Conservation (phyloP, 2,888 invertebrate genomes). For the Lithophane semibrunnea region DNA sequence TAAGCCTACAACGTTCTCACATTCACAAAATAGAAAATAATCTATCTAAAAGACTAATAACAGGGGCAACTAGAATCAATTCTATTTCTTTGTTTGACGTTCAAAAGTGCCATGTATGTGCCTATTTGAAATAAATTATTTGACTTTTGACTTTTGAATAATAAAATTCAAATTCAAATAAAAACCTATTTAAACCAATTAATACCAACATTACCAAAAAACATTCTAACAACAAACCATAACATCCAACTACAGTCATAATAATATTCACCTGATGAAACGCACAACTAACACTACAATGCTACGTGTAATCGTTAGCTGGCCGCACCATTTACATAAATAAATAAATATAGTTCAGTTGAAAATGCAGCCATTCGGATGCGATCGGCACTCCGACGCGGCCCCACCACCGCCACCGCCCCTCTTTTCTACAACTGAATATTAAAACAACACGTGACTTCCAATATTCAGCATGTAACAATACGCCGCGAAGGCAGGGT, state of each 20-base stretch:
- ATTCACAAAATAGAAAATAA: no score
- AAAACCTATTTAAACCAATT: no score
- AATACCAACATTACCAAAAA: slow-evolving; percentile 3
- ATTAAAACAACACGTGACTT: slow-evolving; percentile 72
- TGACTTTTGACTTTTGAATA: no score
- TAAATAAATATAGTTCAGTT: slow-evolving; percentile 63
- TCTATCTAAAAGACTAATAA: no score
- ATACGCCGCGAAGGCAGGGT: slow-evolving; percentile 61
- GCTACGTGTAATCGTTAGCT: slow-evolving; percentile 55
- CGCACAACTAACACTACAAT: slow-evolving; percentile 45
- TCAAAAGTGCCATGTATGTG: no score
- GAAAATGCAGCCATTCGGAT: slow-evolving; percentile 64
- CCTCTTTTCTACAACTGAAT: slow-evolving; percentile 70
- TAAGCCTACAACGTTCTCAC: no score
- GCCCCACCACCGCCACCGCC: slow-evolving; percentile 55
- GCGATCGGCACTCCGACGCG: slow-evolving; percentile 55
- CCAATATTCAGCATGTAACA: slow-evolving; percentile 70
- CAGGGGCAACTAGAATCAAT: no score
- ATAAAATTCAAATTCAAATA: no score
- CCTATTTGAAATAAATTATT: no score
- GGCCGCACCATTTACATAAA: slow-evolving; percentile 60
- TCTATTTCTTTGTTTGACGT: no score
- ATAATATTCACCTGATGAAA: slow-evolving; percentile 55
- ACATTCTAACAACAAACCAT: background rate
- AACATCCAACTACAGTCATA: slow-evolving; percentile 18